Evolutionary conservation across 53 echinoderm and acorn worm species (phyloP), one percentile per base, ranked within the genome.

Genomic region (Echinometra lucunter): DNA sequence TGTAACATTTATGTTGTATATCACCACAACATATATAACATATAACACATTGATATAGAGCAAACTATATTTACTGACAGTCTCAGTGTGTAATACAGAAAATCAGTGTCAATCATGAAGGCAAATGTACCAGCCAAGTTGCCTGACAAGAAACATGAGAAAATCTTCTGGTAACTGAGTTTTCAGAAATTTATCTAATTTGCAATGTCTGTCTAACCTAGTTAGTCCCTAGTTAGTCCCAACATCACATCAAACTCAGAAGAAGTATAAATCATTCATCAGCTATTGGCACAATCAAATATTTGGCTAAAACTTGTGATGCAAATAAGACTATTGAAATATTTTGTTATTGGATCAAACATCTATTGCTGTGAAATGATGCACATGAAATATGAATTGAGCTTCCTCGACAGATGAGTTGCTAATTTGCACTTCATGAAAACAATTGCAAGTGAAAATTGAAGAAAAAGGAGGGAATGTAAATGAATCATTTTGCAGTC

Each of bases 81-180:
- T n/a, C 47, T 19, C 49, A 49, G 49, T 45, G 49, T 53, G 4
- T n/a, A 0, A 38, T 21, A 21, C 4, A 78, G 42, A 38, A 78
- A 78, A 25, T 74, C 56, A 44, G 21, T 21, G 18, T 44, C 45
- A 25, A 74, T 37, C 40, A 8, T 78, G 5, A 18, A 85, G 85
- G 4, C 85, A 85, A 85, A 85, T 85, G 85, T 11, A 49, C 85
- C 85, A 49, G 85, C 85, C 85, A 85, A 85, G 13, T 85, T 85
- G 85, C 49, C 85, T 81, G 2, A 44, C 19, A 40, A 81, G 18
- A 81, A 44, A 42, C 3, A 40, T 23, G 1, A 44, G 42, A 81
- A 23, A 1, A 53, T 85, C 42, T 12, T 49, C 3, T 27, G 6
- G 49, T 28, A 28, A 49, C 27, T 12, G 28, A 8, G 6, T 85